Evolutionary conservation across 2,113 vertebrate species (phyloP), one percentile per base, ranked within the genome.

Genomic region (Chloropsis cyanopogon): DNA sequence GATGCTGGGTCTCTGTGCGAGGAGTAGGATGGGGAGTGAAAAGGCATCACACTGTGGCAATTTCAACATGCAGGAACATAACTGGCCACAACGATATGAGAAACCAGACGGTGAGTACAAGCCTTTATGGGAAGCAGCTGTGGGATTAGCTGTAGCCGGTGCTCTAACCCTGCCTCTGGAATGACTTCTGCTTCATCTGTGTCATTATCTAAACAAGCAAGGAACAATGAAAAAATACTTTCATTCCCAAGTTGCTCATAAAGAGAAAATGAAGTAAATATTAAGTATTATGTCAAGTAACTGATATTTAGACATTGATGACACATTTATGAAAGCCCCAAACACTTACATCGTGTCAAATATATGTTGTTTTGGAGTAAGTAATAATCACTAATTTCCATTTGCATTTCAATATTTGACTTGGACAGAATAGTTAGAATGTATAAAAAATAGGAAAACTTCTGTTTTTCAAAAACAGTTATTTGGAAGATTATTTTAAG

Each of bases 401-500:
- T 90, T 50, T 91, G n/a, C 14, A 8, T 83, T 90, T 92, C 56
- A 91, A 15, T 90, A 93, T 90, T 90, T 90, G 68, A 76, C 59
- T 95, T 77, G 82, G 85, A 77, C 19, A 78, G 56, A 77, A 73
- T 2, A 73, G 4, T 16, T 54, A 80, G 37, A 77, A 86, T 28
- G 8, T 54, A 69, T 57, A 65, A 82, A 91, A 88, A 49, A 19
- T 10, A 54, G 26, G 61, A 92, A 83, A 47, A 33, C 33, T 57
- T 77, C 33, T 83, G 9, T 25, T 92, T 77, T 73, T 71, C 86
- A 83, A 72, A 82, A 90, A 61, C 29, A 60, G 24, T 33, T 72
- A 69, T 53, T 82, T 76, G 70, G 49, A 92, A 86, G 37, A 69
- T 37, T 72, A 59, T 50, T 72, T 31, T 24, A 92, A 79, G 49